Conservation (phyloP, 2,888 invertebrate species). For the Tinea semifulvella region DNA sequence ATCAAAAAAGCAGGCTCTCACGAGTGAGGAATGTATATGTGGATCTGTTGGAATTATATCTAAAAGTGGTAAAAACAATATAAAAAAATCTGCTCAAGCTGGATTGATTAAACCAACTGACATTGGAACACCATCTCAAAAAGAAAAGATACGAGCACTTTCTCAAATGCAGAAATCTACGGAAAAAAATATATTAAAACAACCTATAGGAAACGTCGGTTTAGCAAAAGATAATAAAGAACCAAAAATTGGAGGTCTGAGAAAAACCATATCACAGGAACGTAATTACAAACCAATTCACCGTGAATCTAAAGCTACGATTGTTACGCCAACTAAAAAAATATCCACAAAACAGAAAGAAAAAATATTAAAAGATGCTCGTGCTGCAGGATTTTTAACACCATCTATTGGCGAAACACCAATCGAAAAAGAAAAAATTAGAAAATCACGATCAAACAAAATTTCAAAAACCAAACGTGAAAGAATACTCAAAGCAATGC, state of each 20-base stretch:
- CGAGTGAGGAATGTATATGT: too few species aligned
- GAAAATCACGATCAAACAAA: constrained; percentile 8
- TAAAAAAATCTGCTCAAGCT: not conserved
- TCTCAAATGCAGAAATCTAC: too few species aligned
- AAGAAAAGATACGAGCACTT: constrained; percentile 3
- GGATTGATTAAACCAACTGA: constrained; percentile 19
- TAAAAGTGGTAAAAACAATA: too few species aligned
- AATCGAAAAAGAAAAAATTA: constrained; percentile 19
- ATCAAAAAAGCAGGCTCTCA: too few species aligned
- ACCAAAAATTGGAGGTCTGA: too few species aligned
- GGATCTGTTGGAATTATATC: not conserved
- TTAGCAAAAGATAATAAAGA: too few species aligned
- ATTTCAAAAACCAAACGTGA: constrained; percentile 18
- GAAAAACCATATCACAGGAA: not conserved
- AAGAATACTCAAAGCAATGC: constrained; percentile 23
- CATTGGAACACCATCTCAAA: constrained; percentile 20
- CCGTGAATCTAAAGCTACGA: not conserved
- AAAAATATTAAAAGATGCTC: constrained; percentile 20
- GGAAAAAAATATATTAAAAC: not conserved
- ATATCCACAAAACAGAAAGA: not conserved
- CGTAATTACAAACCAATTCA: not conserved
- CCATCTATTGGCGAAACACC: constrained; percentile 25
- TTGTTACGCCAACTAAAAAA: not conserved
- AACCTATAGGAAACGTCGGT: too few species aligned
- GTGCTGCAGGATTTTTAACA: constrained; percentile 22